Evolutionary conservation across 2,113 vertebrate genomes (phyloP).

Genomic region (Syrmaticus mikado): DNA sequence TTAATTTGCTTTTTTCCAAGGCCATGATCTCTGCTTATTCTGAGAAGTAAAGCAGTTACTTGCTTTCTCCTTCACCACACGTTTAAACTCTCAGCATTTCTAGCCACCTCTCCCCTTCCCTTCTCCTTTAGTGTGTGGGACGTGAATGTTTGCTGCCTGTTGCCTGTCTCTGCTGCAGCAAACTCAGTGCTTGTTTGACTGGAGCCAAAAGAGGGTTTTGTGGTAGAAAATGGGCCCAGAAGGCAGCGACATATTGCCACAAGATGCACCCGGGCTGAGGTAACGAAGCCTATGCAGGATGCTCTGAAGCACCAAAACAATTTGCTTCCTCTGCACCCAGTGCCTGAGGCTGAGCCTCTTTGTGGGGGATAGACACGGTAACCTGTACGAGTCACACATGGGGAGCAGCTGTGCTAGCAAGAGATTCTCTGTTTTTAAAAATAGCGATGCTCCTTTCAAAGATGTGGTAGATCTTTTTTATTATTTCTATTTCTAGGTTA

Average conservation of each 20-base stretch:
- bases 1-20: not conserved
- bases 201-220: not conserved
- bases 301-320: not conserved
- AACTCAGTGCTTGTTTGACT: not conserved
- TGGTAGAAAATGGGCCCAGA: not conserved
- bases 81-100: not conserved
- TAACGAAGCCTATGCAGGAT: not conserved
- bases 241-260: not conserved
- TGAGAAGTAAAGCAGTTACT: not conserved
- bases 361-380: not conserved
- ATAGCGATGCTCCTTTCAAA: not conserved
- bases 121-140: not conserved
- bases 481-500: not conserved
- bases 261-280: not conserved
- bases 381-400: not conserved
- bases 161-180: not conserved
- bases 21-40: not conserved
- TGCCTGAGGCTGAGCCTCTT: not conserved
- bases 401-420: not conserved
- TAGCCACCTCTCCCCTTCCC: not conserved
- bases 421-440: not conserved
- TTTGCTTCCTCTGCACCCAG: not conserved
- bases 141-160: not conserved
- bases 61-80: not conserved
- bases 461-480: not conserved